Evolutionary conservation across 2,797 vertebrate genomes (phyloP), one percentile per base, ranked within the genome.

Genomic region (Gymnocypris eckloni): DNA sequence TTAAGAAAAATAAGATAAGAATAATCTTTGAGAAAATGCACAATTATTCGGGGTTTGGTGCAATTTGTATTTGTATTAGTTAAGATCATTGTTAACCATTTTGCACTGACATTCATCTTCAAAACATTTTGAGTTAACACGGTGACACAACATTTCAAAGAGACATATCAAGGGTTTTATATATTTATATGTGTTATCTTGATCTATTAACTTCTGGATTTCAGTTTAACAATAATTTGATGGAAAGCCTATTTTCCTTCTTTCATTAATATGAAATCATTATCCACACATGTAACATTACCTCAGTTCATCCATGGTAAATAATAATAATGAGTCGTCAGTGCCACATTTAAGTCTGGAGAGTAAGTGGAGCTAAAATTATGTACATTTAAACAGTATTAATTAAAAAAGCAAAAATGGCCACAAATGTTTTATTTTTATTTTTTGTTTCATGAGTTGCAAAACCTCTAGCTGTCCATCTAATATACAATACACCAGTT

Each of bases 401-500:
- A 61, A 83, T 3, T 33, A 39, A 13, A 50, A 45, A 45, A 20
- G 48, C 28, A 39, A 61, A 73, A 45, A 28, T 73, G 6, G 16
- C 45, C 69, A 71, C 61, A 88, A 61, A 83, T 22, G 6, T 61
- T 45, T 67, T 39, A 22, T 7, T 50, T 88, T 88, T 86, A 85
- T 86, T 88, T 67, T 56, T 67, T 43, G n/a, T 75, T 61, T 39
- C 12, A 81, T 52, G 45, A 25, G 41, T 79, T 66, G 54, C 54
- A 85, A 83, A 69, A 67, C 28, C 64, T n/a, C 67, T 28, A n/a
- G 15, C 54, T 20, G 67, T 88, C 64, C 79, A 84, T 86, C 16
- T 82, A 69, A 79, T 4, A 88, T 64, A 79, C 52, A 85, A 71
- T 80, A 89, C 69, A 83, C 64, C 33, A 59, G 56, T 64, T 11